A percentile compares a stretch with the other conserved stretches of the same genome.
phyloP scores from a whole-genome alignment of 2,888 invertebrate species.

The Ophion slaviceki region DNA sequence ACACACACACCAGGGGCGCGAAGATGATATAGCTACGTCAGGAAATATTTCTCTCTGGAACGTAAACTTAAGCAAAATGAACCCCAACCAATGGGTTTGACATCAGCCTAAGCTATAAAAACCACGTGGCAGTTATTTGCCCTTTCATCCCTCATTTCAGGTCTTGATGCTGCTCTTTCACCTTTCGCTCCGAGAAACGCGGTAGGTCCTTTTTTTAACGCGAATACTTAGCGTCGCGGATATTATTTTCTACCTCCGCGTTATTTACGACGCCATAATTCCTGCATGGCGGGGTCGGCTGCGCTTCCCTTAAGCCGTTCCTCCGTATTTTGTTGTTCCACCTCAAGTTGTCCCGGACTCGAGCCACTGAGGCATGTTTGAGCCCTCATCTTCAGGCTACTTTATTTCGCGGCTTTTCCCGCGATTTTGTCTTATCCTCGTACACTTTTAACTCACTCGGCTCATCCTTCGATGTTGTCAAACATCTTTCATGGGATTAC shows the following conservation, averaged over 20 bases:
- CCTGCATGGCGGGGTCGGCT: conserved; percentile 10
- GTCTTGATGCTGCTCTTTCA: conserved; percentile 10
- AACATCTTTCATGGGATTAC: not conserved
- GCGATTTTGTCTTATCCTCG: conserved; percentile 19
- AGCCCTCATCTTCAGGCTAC: conserved; percentile 19
- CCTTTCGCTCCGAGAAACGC: conserved; percentile 20
- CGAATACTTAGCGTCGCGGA: conserved; percentile 65
- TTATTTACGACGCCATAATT: conserved; percentile 70
- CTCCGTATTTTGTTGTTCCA: conserved; percentile 23
- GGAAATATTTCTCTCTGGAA: not conserved
- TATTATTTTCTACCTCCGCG: conserved; percentile 63
- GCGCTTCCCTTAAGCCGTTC: conserved; percentile 19
- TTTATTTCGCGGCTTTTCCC: conserved; percentile 24
- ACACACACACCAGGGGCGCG: not conserved
- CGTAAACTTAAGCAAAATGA: not conserved
- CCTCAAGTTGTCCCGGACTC: conserved; percentile 4
- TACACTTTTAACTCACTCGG: conserved; percentile 24
- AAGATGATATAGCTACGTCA: not conserved
- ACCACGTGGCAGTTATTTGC: conserved; percentile 28
- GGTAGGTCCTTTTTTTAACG: conserved; percentile 49
- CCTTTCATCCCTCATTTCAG: conserved; percentile 16
- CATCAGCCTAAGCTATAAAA: not conserved
- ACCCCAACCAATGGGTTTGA: not conserved
- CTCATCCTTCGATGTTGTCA: not conserved
- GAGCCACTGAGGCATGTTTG: conserved; percentile 1